phyloP scores from a whole-genome alignment of 2,113 vertebrate genomes.

The Rhombomys opimus region DNA sequence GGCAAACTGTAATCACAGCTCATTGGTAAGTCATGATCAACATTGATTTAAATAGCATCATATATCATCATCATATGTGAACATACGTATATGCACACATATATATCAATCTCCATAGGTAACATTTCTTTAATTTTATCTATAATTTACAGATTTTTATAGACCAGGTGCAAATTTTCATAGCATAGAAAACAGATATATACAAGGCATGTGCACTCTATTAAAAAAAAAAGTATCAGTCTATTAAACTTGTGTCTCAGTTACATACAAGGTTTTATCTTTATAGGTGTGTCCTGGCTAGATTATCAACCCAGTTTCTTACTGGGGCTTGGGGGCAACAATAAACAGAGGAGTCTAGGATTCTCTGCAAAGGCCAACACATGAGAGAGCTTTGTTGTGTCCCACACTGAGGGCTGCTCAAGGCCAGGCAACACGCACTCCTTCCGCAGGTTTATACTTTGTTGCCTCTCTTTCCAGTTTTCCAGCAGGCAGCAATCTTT shows the following conservation, averaged over 20 bases:
- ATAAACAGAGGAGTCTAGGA: neutral
- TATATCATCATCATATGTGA: no score
- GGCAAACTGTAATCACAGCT: neutral
- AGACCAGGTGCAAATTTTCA: neutral
- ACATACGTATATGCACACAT: neutral
- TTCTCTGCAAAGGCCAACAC: neutral
- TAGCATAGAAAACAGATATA: neutral
- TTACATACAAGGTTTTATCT: neutral
- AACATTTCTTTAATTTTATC: constrained; percentile 15
- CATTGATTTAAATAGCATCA: constrained; percentile 10
- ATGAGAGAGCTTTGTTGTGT: neutral
- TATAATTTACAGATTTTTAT: constrained; percentile 5
- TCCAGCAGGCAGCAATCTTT: neutral
- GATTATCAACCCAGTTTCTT: constrained; percentile 5
- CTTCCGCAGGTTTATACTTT: neutral
- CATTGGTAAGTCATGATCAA: neutral
- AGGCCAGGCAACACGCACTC: neutral
- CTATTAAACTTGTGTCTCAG: constrained; percentile 6
- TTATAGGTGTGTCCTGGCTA: neutral
- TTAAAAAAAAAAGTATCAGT: neutral
- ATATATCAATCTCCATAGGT: neutral
- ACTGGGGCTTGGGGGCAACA: neutral
- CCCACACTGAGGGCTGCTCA: neutral
- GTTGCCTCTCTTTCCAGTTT: constrained; percentile 23
- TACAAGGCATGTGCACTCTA: neutral